Percentiles rank a stretch among this genome's conserved stretches.
Conservation (phyloP, 2,113 vertebrate genomes). For the Callorhinus ursinus region DNA sequence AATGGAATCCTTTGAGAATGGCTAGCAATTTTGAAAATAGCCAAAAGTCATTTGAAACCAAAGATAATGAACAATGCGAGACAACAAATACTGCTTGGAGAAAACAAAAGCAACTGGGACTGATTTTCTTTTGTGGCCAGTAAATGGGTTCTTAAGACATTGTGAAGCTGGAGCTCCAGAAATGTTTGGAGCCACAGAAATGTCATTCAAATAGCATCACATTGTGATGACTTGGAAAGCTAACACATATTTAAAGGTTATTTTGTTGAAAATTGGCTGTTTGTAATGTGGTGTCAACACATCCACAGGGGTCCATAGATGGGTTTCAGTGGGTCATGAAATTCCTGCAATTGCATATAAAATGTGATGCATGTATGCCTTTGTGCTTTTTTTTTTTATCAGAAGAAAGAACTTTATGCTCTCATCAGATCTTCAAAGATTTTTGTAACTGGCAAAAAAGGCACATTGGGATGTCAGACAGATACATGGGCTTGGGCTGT, state of each 20-base stretch:
- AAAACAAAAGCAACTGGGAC: conserved; percentile 25
- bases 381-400: background rate
- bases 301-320: background rate
- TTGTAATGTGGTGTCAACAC: conserved; percentile 9
- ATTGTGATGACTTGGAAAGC: conserved; percentile 8
- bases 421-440: background rate
- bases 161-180: background rate
- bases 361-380: background rate
- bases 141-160: background rate
- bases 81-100: background rate
- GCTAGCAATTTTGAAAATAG: conserved; percentile 46
- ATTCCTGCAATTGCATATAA: background rate
- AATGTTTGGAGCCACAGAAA: background rate
- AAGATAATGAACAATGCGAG: conserved; percentile 16
- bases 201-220: background rate
- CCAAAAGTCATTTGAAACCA: conserved; percentile 11
- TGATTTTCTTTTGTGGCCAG: background rate
- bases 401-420: background rate
- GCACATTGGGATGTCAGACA: background rate
- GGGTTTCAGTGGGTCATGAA: background rate
- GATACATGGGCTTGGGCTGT: too few species aligned
- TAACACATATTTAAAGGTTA: background rate
- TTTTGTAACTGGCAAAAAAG: background rate
- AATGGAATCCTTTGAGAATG: conserved; percentile 16
- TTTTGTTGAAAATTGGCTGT: conserved; percentile 22